These are phyloP conservation scores for Setophaga coronata DNA, from an alignment of 2,113 vertebrate species.

Conservation along the genomic window DNA sequence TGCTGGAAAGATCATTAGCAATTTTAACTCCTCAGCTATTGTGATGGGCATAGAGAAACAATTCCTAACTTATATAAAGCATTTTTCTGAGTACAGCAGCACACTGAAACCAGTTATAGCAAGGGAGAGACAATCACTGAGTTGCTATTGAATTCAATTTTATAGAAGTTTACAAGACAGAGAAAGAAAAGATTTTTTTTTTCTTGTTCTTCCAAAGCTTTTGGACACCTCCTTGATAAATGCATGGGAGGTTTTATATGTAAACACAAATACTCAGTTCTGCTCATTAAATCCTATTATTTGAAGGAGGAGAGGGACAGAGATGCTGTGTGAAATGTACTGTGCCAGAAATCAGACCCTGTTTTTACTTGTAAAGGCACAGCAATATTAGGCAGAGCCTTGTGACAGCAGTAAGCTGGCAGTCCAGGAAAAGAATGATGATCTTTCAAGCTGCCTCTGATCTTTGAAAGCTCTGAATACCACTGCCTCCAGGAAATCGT, in stretches of 20 bases:
- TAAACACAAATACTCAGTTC: background rate
- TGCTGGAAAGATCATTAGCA: conserved; percentile 70
- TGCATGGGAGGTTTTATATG: background rate
- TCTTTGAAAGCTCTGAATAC: background rate
- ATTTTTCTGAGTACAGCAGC: background rate
- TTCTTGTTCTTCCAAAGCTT: background rate
- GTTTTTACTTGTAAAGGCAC: background rate
- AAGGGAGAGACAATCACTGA: background rate
- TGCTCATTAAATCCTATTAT: background rate
- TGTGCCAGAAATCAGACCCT: rapidly evolving
- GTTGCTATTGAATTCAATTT: background rate
- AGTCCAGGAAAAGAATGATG: background rate
- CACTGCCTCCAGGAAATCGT: background rate
- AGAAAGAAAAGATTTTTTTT: background rate
- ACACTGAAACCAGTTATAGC: background rate
- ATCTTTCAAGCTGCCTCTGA: background rate
- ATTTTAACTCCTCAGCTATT: conserved; percentile 58
- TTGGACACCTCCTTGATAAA: background rate
- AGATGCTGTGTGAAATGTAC: background rate
- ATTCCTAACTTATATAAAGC: background rate
- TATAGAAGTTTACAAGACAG: background rate
- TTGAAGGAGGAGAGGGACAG: background rate
- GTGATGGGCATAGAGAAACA: background rate
- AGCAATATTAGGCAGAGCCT: background rate
- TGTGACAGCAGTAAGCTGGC: background rate